Evolutionary conservation across 1,140 invertebrate species (phyloP).

Genomic region (Thalassaphorura encarpata): DNA sequence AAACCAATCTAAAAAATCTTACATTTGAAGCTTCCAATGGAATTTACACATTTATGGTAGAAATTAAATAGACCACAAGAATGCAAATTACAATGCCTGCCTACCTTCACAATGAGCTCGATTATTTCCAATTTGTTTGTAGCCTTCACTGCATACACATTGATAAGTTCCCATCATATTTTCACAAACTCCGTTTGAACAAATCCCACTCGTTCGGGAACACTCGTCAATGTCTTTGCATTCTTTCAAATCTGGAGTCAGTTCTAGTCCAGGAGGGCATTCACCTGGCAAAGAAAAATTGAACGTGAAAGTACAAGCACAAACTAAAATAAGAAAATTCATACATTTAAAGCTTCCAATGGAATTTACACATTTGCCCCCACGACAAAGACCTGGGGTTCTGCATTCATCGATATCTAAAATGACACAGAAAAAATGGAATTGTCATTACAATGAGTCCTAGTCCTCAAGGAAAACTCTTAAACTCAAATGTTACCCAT

Average conservation of each 20-base stretch:
- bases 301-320: too few relatives aligned
- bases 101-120: constrained; percentile 48
- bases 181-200: constrained; percentile 72
- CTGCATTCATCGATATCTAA: constrained; percentile 79
- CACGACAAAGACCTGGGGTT: constrained; percentile 53
- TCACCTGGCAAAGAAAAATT: too few relatives aligned
- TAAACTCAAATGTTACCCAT: constrained; percentile 53
- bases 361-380: constrained; percentile 66
- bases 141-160: constrained; percentile 60
- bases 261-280: constrained; percentile 58
- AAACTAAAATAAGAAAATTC: constrained; percentile 49
- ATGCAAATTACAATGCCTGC: too few relatives aligned
- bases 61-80: too few relatives aligned
- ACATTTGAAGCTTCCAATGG: constrained; percentile 48
- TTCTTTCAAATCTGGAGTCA: constrained; percentile 50
- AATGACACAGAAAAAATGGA: constrained; percentile 31
- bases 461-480: background rate
- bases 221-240: constrained; percentile 51
- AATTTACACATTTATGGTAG: constrained; percentile 58
- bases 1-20: constrained; percentile 52
- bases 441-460: background rate
- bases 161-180: constrained; percentile 80
- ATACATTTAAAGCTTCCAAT: constrained; percentile 49
- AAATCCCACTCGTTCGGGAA: constrained; percentile 69
- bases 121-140: constrained; percentile 53